These are phyloP conservation scores for Dolichopus griseipennis DNA, from an alignment of 2,888 invertebrate species.

Conservation along the genomic window DNA sequence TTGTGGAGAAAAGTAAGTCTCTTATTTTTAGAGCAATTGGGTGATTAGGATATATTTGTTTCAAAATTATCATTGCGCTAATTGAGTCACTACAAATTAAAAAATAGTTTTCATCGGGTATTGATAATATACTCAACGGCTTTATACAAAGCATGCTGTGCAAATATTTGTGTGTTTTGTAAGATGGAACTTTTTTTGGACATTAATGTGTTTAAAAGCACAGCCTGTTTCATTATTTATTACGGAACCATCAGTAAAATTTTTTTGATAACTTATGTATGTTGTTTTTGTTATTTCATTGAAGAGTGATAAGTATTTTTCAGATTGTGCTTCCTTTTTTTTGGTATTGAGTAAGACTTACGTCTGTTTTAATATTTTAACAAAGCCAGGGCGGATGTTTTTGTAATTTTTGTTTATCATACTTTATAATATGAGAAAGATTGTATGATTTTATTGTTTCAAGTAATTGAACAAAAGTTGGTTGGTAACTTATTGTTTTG, in stretches of 20 bases:
- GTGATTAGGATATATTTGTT: conserved; percentile 11
- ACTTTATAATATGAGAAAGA: background rate
- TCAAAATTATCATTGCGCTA: conserved; percentile 11
- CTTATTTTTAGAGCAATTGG: conserved; percentile 12
- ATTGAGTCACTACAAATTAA: conserved; percentile 13
- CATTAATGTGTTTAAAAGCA: conserved; percentile 7
- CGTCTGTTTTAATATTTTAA: background rate
- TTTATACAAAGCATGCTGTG: too few species aligned
- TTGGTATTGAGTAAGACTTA: conserved; percentile 5
- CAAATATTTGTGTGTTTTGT: too few species aligned
- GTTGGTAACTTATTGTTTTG: background rate
- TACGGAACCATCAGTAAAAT: conserved; percentile 12
- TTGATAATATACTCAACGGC: too few species aligned
- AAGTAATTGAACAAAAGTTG: conserved; percentile 7
- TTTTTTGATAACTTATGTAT: background rate
- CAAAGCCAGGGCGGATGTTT: conserved; percentile 2
- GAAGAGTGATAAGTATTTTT: background rate
- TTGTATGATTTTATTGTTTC: background rate
- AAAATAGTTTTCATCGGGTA: too few species aligned
- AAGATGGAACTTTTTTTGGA: too few species aligned
- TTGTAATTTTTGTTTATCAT: conserved; percentile 9
- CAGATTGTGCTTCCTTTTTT: background rate
- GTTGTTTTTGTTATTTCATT: background rate
- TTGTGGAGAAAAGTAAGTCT: background rate
- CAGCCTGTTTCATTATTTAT: conserved; percentile 5